Evolutionary conservation across 2,888 invertebrate genomes (phyloP).

Genomic region (Lepetodrilus schrolli): DNA sequence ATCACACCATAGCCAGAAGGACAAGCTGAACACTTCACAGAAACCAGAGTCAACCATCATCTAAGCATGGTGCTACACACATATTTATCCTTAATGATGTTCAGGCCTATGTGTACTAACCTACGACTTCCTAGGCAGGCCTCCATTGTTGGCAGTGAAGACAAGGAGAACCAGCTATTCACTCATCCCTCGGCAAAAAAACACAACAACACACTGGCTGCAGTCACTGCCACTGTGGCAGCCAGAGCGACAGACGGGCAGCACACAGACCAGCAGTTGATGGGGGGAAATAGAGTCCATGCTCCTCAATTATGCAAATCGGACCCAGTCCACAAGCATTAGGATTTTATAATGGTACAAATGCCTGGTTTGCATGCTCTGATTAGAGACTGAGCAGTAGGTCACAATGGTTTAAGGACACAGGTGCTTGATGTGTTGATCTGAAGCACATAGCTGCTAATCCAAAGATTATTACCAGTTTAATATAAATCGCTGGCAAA

Average conservation of each 20-base stretch:
- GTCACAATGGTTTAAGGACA: background rate
- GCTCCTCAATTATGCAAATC: constrained; percentile 25
- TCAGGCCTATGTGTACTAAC: background rate
- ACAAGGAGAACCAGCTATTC: background rate
- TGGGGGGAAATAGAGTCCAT: background rate
- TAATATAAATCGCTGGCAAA: no score
- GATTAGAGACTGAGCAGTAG: background rate
- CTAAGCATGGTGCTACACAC: no score
- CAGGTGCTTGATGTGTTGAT: no score
- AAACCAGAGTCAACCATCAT: no score
- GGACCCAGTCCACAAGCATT: background rate
- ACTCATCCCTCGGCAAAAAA: background rate
- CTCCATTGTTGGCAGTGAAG: background rate
- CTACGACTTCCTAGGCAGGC: background rate
- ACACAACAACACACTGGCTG: background rate
- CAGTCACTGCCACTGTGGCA: background rate
- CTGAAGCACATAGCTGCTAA: no score
- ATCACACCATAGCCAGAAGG: background rate
- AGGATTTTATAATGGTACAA: constrained; percentile 16
- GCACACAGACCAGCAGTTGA: background rate
- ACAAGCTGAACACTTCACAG: no score
- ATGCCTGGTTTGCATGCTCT: constrained; percentile 13
- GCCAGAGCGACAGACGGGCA: background rate
- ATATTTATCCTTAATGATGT: no score
- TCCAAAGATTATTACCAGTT: no score